A percentile compares a stretch with the other conserved stretches of the same genome.
phyloP scores from a whole-genome alignment of 2,113 vertebrate species.

The Camelus dromedarius region DNA sequence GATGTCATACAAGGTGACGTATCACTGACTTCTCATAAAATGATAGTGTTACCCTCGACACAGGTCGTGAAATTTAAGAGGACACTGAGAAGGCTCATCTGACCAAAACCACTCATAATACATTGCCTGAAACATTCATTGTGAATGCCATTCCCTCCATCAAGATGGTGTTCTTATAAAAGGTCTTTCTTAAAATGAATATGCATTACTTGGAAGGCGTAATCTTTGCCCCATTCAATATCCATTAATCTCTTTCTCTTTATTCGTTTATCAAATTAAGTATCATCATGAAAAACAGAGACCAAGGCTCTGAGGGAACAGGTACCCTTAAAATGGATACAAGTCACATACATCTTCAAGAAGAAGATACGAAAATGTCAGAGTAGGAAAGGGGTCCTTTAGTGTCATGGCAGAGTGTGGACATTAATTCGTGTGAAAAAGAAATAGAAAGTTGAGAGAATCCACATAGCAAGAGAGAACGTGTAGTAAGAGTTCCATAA shows the following conservation, averaged over 20 bases:
- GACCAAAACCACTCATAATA: too few species aligned
- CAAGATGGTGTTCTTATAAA: not conserved
- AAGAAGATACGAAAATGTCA: not conserved
- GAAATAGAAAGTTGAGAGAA: not conserved
- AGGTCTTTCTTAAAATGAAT: not conserved
- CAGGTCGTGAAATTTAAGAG: not conserved
- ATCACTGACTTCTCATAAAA: not conserved
- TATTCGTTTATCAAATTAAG: not conserved
- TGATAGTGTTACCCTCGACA: not conserved
- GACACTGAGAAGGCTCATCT: not conserved
- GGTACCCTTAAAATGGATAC: not conserved
- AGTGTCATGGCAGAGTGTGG: not conserved
- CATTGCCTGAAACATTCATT: not conserved
- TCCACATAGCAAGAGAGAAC: too few species aligned
- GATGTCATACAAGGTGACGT: not conserved
- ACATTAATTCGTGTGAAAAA: not conserved
- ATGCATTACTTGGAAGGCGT: fast-evolving
- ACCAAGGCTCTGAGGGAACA: not conserved
- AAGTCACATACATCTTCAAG: not conserved
- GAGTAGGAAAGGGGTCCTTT: not conserved
- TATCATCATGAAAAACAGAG: not conserved
- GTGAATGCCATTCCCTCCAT: not conserved
- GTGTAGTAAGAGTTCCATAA: not conserved
- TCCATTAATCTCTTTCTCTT: not conserved
- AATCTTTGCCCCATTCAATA: not conserved